These are phyloP conservation scores for Drosophila histrio DNA, from an alignment of 2,888 invertebrate species.

Conservation along the genomic window DNA sequence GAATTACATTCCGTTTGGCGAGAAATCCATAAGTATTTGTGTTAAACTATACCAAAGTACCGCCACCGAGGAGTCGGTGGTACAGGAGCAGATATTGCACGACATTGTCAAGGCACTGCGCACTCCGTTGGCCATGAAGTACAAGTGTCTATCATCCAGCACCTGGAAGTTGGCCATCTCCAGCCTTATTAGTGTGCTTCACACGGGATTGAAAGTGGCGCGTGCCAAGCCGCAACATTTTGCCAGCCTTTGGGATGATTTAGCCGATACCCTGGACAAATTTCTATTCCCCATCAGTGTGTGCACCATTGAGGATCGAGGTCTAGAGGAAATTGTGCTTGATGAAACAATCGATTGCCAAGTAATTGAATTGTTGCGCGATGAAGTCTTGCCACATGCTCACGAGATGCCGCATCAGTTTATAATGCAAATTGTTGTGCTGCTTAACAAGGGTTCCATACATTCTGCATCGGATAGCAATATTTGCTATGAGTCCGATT, in stretches of 20 bases:
- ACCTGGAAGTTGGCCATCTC: slow-evolving; percentile 94
- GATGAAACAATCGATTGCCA: slow-evolving; percentile 93
- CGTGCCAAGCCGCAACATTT: slow-evolving; percentile 90
- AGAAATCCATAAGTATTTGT: slow-evolving; percentile 90
- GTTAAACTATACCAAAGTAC: slow-evolving; percentile 91
- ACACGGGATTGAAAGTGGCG: slow-evolving; percentile 94
- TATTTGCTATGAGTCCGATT: slow-evolving; percentile 89
- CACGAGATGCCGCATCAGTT: slow-evolving; percentile 91
- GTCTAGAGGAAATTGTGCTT: slow-evolving; percentile 86
- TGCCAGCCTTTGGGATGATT: slow-evolving; percentile 92
- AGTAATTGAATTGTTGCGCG: slow-evolving; percentile 91
- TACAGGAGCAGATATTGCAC: slow-evolving; percentile 89
- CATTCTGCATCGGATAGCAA: slow-evolving; percentile 89
- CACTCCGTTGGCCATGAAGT: slow-evolving; percentile 91
- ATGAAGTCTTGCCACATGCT: slow-evolving; percentile 92
- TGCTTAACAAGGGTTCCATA: slow-evolving; percentile 94
- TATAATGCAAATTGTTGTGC: slow-evolving; percentile 91
- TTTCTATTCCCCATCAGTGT: slow-evolving; percentile 93
- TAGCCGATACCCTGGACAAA: slow-evolving; percentile 94
- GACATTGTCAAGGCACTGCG: slow-evolving; percentile 88
- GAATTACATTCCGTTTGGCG: slow-evolving; percentile 94
- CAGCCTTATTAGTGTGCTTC: slow-evolving; percentile 90
- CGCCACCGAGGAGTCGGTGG: slow-evolving; percentile 89
- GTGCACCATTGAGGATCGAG: slow-evolving; percentile 86
- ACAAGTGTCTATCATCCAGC: slow-evolving; percentile 90